Evolutionary conservation across 2,113 vertebrate species (phyloP).

Genomic region (Zosterops borbonicus): DNA sequence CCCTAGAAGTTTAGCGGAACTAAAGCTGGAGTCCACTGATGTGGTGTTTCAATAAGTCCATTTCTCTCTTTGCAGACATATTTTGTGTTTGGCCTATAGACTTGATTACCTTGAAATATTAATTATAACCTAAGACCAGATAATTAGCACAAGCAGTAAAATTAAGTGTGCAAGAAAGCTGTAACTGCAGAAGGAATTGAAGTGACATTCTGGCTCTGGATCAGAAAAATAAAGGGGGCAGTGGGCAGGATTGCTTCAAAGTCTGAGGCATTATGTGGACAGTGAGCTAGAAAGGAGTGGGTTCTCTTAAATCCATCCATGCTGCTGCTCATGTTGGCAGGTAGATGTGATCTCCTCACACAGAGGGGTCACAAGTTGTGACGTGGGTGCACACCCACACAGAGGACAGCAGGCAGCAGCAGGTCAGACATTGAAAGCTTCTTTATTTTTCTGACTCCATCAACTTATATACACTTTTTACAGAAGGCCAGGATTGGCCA

Average conservation of each 20-base stretch:
- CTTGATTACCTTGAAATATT: not conserved
- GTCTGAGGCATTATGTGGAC: not conserved
- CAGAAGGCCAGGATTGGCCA: too few species aligned
- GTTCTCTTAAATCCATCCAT: not conserved
- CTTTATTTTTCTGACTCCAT: too few species aligned
- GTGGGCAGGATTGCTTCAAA: not conserved
- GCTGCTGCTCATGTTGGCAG: not conserved
- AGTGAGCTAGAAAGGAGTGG: not conserved
- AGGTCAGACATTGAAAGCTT: too few species aligned
- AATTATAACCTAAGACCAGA: not conserved
- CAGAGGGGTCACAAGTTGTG: too few species aligned
- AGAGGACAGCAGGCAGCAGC: too few species aligned
- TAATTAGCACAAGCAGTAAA: not conserved
- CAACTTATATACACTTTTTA: too few species aligned
- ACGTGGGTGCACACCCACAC: too few species aligned
- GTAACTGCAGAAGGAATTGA: not conserved
- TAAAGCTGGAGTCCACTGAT: not conserved
- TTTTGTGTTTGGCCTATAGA: not conserved
- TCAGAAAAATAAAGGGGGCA: not conserved
- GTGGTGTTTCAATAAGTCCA: not conserved
- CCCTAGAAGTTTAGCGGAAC: not conserved
- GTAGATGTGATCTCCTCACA: too few species aligned
- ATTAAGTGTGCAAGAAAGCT: not conserved
- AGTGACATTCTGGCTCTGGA: not conserved
- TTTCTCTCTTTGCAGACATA: not conserved